A percentile compares a stretch with the other conserved stretches of the same genome.
These are phyloP conservation scores for Aramus guarauna DNA, from an alignment of 2,113 vertebrate species.

Conservation along the genomic window DNA sequence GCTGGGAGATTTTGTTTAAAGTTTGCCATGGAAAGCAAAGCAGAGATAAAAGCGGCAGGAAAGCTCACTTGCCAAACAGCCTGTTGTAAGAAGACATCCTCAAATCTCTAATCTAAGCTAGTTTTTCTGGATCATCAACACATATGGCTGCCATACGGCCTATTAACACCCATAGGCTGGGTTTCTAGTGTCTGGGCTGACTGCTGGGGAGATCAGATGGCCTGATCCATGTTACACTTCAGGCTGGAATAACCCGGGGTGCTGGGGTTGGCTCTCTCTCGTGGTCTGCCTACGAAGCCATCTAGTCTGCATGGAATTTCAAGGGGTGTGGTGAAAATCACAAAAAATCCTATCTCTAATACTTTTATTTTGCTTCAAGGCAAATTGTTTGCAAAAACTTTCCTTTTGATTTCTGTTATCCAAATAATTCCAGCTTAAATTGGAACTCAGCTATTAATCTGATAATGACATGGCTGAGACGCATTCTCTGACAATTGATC, in stretches of 20 bases:
- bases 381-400: slow-evolving; percentile 75
- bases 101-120: background rate
- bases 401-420: slow-evolving; percentile 81
- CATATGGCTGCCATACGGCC: background rate
- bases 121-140: background rate
- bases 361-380: slow-evolving; percentile 70
- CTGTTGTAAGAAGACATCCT: background rate
- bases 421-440: slow-evolving; percentile 81
- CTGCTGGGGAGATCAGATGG: background rate
- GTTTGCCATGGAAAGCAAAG: background rate
- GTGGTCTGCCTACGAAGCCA: background rate
- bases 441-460: slow-evolving; percentile 80
- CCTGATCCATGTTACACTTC: background rate
- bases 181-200: background rate
- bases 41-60: background rate
- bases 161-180: background rate
- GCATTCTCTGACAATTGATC: slow-evolving; percentile 75
- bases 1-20: background rate
- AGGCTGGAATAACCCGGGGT: background rate
- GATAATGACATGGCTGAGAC: slow-evolving; percentile 80
- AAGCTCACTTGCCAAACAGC: background rate
- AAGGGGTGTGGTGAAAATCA: slow-evolving; percentile 60
- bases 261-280: background rate
- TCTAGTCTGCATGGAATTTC: slow-evolving; percentile 49
- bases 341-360: slow-evolving; percentile 42